Evolutionary conservation across 2,797 vertebrate species (phyloP).

Genomic region (Chelon auratus): DNA sequence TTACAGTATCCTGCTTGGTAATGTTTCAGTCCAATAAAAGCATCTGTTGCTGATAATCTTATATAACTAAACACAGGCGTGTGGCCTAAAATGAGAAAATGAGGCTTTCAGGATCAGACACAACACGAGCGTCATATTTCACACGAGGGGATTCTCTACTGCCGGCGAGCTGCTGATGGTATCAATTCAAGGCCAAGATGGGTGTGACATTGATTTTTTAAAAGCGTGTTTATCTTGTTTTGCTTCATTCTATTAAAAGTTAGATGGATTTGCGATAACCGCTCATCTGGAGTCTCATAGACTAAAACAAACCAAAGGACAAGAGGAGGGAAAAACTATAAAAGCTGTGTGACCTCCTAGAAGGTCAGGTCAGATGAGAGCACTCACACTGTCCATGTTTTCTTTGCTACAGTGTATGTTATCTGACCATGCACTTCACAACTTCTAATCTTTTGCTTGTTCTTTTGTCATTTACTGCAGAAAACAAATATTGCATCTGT

Average conservation of each 20-base stretch:
- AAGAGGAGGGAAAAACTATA: background rate
- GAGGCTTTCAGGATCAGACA: conserved; percentile 18
- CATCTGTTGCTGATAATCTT: conserved; percentile 28
- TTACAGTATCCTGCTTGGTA: background rate
- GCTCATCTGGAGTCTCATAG: conserved; percentile 44
- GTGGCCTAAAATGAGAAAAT: conserved; percentile 26
- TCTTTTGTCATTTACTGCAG: background rate
- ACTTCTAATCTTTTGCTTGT: background rate
- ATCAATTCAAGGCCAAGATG: conserved; percentile 49
- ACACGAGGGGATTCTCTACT: conserved; percentile 18
- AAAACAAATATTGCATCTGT: background rate
- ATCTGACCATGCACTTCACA: background rate
- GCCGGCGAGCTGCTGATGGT: conserved; percentile 54
- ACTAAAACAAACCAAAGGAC: conserved; percentile 17
- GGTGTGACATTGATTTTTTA: conserved; percentile 70
- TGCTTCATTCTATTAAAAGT: conserved; percentile 30
- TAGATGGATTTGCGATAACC: conserved; percentile 34
- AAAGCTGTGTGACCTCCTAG: conserved; percentile 20
- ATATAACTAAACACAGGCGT: conserved; percentile 14
- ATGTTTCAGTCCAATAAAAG: conserved; percentile 5
- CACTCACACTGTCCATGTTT: conserved; percentile 9
- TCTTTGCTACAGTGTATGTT: background rate
- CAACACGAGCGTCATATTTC: conserved; percentile 50
- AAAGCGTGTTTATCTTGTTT: conserved; percentile 55
- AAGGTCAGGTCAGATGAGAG: conserved; percentile 11